A percentile compares a stretch with the other conserved stretches of the same genome.
These are phyloP conservation scores for Porphyrio hochstetteri DNA, from an alignment of 2,113 vertebrate species.

Conservation along the genomic window DNA sequence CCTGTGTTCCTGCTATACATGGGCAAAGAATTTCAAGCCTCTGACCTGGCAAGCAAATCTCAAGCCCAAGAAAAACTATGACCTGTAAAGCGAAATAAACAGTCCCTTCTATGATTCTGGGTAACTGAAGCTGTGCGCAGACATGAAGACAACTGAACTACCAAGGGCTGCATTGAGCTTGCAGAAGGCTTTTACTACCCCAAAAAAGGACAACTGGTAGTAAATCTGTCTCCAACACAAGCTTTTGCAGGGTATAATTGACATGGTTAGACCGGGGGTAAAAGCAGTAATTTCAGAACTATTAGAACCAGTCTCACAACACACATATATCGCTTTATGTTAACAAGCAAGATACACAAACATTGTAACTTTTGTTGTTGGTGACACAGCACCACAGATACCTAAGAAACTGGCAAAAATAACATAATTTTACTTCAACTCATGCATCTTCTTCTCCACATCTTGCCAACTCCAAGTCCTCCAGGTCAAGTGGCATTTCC, in stretches of 20 bases:
- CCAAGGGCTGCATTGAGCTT: not conserved
- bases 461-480: not conserved
- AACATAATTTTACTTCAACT: not conserved
- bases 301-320: not conserved
- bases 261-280: not conserved
- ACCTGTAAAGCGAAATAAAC: not conserved
- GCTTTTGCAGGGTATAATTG: not conserved
- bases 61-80: not conserved
- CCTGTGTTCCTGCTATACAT: not conserved
- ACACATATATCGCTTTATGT: rapidly evolving
- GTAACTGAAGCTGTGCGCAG: not conserved
- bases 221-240: not conserved
- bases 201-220: not conserved
- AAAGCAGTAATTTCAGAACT: not conserved
- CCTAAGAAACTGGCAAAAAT: not conserved
- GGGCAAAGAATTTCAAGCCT: constrained; percentile 10
- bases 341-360: not conserved
- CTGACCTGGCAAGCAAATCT: not conserved
- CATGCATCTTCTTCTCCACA: not conserved
- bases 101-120: not conserved
- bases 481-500: not conserved
- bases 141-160: not conserved
- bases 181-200: not conserved
- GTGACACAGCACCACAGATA: not conserved
- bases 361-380: not conserved